Base-by-base conservation (phyloP, 92 coral and sea anemone genomes). In the Epizoanthus scotinus region DNA sequence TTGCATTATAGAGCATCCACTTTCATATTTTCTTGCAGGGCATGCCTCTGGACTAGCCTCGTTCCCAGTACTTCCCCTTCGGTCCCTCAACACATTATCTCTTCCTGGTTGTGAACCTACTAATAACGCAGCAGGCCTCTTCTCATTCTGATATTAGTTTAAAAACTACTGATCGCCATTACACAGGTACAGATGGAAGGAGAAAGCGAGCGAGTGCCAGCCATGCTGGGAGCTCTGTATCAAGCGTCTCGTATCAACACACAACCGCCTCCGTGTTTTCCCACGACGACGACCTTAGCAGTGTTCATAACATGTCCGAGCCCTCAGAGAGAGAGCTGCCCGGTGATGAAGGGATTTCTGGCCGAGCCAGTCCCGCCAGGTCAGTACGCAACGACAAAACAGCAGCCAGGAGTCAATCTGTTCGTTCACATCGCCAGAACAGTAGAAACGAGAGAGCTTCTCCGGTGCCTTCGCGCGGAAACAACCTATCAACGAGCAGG, bases 231-330 rank as follows among this genome's bases (percentile, higher is more conserved):
- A 75, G 81, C 24, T 31, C 81, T 21, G 36, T 26, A 7, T 75
- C 81, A 34, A 58, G 19, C 58, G 31, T 38, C 22, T 38, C 36
- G 0, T 54, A 14, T 52, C 81, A 12, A 38, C 57, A 66, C 26
- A 58, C 69, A 10, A 75, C 81, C 2, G 57, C 81, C 10, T 57
- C 24, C 34, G 34, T 38, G 55, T 75, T 75, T 75, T 27, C 67
- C 8, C 36, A 67, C 38, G 40, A 75, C 3, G 68, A 24, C 20
- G 36, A 59, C 57, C 81, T 75, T 31, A 75, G 81, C 49, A 75
- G 81, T 20, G 67, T 75, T 59, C 81, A 75, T 6, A 22, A 21
- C 81, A 67, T 15, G 10, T 58, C 67, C 10, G 68, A 60, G 20
- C 21, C 68, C 36, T 38, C 36, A 8, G 31, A 24, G 22, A 75